Evolutionary conservation across 2,113 vertebrate genomes (phyloP).

Genomic region (Rallus limicola): DNA sequence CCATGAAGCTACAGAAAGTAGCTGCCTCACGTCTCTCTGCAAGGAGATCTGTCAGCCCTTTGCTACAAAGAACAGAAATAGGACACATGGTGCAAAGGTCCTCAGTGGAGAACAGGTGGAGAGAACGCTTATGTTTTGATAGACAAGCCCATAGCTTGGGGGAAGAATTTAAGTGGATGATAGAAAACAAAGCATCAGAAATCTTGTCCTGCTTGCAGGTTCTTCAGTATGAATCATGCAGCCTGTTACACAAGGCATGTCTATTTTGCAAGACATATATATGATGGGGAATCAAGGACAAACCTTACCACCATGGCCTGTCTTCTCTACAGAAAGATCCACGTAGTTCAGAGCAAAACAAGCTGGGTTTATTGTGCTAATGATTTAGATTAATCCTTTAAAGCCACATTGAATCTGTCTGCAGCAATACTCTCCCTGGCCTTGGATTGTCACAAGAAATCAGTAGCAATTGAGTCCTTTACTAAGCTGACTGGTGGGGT

Average conservation of each 20-base stretch:
- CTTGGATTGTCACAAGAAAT: slow-evolving; percentile 17
- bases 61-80: neutral
- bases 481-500: neutral
- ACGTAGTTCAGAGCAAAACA: neutral
- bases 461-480: neutral
- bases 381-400: slow-evolving; percentile 15
- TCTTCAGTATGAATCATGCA: slow-evolving; percentile 39
- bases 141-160: neutral
- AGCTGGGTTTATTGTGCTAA: slow-evolving; percentile 18
- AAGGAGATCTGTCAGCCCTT: neutral
- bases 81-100: neutral
- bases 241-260: slow-evolving; percentile 5
- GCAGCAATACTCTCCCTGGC: neutral
- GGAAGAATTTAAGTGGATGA: neutral
- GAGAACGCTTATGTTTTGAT: neutral
- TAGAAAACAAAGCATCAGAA: neutral
- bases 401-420: neutral
- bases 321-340: neutral
- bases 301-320: neutral
- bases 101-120: neutral
- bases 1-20: neutral
- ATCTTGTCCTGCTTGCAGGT: neutral
- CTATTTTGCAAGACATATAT: slow-evolving; percentile 9
- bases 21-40: neutral
- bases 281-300: neutral